Conservation (phyloP, 2,888 invertebrate species). For the Caenorhabditis macrosperma region DNA sequence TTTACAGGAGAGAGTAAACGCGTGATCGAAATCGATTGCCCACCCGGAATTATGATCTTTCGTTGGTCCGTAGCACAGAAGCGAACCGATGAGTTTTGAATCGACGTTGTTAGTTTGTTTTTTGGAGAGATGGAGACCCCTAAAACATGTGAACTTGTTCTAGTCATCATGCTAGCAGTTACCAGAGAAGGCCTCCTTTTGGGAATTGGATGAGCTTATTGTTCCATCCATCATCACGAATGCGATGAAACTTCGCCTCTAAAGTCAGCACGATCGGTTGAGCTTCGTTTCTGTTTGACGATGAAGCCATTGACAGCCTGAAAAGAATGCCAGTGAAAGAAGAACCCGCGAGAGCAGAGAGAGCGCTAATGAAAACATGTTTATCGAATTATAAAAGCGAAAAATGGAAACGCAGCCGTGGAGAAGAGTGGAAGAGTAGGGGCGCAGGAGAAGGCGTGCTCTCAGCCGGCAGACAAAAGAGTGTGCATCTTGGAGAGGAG, state of each 20-base stretch:
- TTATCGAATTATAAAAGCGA: too few species aligned
- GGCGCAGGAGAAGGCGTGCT: not conserved
- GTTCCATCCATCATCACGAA: not conserved
- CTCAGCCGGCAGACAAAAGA: not conserved
- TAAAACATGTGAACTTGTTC: not conserved
- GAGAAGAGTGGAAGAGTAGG: too few species aligned
- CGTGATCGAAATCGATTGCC: constrained; percentile 26
- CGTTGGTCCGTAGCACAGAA: constrained; percentile 26
- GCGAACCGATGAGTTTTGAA: constrained; percentile 1
- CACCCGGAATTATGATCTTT: constrained; percentile 3
- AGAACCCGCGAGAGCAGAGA: too few species aligned
- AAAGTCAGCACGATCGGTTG: constrained; percentile 19
- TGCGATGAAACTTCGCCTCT: constrained; percentile 22
- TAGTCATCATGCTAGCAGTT: not conserved
- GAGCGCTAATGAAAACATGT: too few species aligned
- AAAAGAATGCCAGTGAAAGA: not conserved
- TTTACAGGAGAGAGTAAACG: constrained; percentile 8
- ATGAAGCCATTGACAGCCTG: not conserved
- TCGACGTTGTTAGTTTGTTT: not conserved
- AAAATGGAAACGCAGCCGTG: too few species aligned
- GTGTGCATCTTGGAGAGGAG: not conserved
- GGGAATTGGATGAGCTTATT: constrained; percentile 35
- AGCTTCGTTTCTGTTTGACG: not conserved
- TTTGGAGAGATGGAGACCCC: constrained; percentile 30
- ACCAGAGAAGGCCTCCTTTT: constrained; percentile 36